Evolutionary conservation across 2,797 vertebrate genomes (phyloP), one percentile per base, ranked within the genome.

Genomic region (Peromyscus nudipes): DNA sequence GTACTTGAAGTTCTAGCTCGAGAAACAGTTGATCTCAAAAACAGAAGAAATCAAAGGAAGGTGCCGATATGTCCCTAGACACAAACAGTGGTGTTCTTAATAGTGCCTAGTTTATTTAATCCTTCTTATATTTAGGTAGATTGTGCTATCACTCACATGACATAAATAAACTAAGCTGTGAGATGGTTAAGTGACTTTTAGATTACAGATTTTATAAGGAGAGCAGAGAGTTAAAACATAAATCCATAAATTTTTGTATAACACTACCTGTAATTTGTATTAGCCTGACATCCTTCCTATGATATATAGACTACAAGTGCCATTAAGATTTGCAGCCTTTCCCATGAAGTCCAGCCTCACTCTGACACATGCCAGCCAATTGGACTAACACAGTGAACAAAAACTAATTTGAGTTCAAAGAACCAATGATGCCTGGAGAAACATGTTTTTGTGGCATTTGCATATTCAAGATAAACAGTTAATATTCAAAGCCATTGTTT

Each of bases 241-340:
- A 92, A 40, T 1, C 3, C 21, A 14, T 31, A 12, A 21, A 80
- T 52, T 92, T n/a, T 77, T 37, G 57, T 46, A 37, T 52, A 83
- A 79, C 60, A 43, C 46, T 82, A 10, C 49, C 27, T 57, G 0
- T 37, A 88, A 75, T 79, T 83, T 77, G 93, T 92, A 62, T 88
- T 95, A 89, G 65, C 52, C 31, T 83, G 60, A n/a, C 6, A 65
- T 81, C 86, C 65, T 34, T 92, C 62, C 60, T 90, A 57, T 73
- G 96, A 90, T 94, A 62, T 43, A 13, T 69, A 55, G 60, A 82
- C 10, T 81, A 83, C 49, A 60, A 46, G 1, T 79, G 29, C 93
- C 67, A 86, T 87, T 91, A 94, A 92, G 29, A 86, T 95, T 91
- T 96, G 89, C 37, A 89, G 19, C n/a, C 40, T 94, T 96, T 96